Percentiles rank a stretch among this genome's conserved stretches.
phyloP scores from a whole-genome alignment of 2,113 vertebrate genomes.

The Embiotoca jacksoni region DNA sequence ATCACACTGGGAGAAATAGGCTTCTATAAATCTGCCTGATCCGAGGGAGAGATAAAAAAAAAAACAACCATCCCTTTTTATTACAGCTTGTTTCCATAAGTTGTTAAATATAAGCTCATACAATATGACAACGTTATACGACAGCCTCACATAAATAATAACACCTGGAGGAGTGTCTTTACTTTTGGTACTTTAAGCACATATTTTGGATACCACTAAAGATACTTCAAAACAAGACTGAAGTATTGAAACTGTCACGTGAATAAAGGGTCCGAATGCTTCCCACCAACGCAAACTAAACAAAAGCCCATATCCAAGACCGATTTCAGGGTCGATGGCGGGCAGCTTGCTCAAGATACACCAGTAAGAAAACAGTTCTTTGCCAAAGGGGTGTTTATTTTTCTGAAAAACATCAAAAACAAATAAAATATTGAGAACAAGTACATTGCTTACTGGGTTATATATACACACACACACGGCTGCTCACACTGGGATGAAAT shows the following conservation, averaged over 20 bases:
- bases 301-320: neutral
- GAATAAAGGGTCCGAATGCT: too few relatives aligned
- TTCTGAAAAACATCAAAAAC: constrained; percentile 48
- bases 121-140: too few relatives aligned
- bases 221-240: neutral
- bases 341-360: neutral
- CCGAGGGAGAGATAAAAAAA: too few relatives aligned
- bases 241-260: neutral
- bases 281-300: neutral
- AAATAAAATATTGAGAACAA: constrained; percentile 10
- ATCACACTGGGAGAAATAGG: too few relatives aligned
- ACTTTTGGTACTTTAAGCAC: neutral
- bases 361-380: neutral
- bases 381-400: constrained; percentile 36
- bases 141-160: too few relatives aligned
- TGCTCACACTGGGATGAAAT: neutral
- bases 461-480: constrained; percentile 6
- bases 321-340: neutral
- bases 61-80: too few relatives aligned
- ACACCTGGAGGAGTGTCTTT: too few relatives aligned
- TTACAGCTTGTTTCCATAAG: too few relatives aligned
- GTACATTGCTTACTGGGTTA: neutral
- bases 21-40: too few relatives aligned
- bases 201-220: neutral
- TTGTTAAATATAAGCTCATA: too few relatives aligned